Conservation (phyloP, 2,888 invertebrate genomes). For the Napeogenes sylphis region DNA sequence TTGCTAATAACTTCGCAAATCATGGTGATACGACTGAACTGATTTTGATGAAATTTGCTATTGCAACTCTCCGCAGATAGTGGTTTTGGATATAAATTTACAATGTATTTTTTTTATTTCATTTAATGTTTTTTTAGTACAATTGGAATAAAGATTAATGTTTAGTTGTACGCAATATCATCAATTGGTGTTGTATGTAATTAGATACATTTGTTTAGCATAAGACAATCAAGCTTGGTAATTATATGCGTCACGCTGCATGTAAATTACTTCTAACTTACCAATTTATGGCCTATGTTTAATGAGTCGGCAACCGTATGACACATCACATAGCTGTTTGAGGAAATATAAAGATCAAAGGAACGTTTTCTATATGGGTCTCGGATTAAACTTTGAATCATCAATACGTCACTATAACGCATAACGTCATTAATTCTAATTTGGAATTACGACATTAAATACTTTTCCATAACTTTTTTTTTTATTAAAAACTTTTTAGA, state of each 20-base stretch:
- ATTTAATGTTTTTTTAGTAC: too few species aligned
- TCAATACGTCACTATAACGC: background rate
- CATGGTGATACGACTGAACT: too few species aligned
- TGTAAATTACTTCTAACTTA: background rate
- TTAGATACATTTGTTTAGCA: too few species aligned
- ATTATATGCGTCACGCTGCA: conserved; percentile 2
- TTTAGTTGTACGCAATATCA: too few species aligned
- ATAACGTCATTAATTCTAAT: background rate
- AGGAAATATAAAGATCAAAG: conserved; percentile 3
- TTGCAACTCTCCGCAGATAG: too few species aligned
- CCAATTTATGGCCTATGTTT: background rate
- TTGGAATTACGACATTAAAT: background rate
- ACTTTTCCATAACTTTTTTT: background rate
- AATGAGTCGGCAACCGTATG: background rate
- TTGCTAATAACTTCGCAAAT: too few species aligned
- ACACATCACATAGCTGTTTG: background rate
- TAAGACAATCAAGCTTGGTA: background rate
- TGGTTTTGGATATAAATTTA: too few species aligned
- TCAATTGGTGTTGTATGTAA: too few species aligned
- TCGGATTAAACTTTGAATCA: background rate
- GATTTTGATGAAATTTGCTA: too few species aligned
- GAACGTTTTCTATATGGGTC: background rate
- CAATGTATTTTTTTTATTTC: too few species aligned
- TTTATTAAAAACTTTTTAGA: too few species aligned
- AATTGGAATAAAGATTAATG: too few species aligned